Conservation (phyloP, 1,140 invertebrate genomes). For the Coelopa frigida region DNA sequence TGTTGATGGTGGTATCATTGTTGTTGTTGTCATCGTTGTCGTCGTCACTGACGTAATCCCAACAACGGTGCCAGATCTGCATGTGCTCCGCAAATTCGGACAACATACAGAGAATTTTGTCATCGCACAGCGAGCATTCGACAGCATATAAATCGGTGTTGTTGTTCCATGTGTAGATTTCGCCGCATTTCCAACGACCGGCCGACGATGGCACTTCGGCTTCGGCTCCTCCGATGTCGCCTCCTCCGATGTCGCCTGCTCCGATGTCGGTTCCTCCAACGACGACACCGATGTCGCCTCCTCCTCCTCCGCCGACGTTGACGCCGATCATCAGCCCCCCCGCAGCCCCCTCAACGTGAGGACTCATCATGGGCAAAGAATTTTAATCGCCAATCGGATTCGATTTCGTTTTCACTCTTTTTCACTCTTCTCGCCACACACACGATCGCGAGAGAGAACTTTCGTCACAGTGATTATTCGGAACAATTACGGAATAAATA, state of each 20-base stretch:
- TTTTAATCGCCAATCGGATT: too few species aligned
- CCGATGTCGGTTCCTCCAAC: neutral
- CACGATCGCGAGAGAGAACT: too few species aligned
- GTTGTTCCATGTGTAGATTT: conserved; percentile 35
- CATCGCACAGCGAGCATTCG: conserved; percentile 35
- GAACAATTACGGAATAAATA: too few species aligned
- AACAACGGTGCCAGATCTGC: conserved; percentile 34
- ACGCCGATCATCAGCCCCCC: neutral
- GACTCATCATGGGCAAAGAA: too few species aligned
- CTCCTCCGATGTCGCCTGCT: neutral
- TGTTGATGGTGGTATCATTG: too few species aligned
- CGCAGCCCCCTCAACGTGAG: too few species aligned
- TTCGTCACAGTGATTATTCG: too few species aligned
- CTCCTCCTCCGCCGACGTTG: neutral
- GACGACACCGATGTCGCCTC: neutral
- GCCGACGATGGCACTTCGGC: too few species aligned
- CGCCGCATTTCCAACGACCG: conserved; percentile 26
- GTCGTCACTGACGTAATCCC: conserved; percentile 15
- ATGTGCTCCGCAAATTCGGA: conserved; percentile 34
- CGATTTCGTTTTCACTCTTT: too few species aligned
- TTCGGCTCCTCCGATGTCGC: too few species aligned
- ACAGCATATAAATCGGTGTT: conserved; percentile 33
- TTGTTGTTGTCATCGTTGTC: neutral
- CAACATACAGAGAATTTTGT: conserved; percentile 28
- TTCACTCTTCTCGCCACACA: too few species aligned